Conservation (phyloP, 2,888 invertebrate genomes). For the Nephrotoma guestfalica region DNA sequence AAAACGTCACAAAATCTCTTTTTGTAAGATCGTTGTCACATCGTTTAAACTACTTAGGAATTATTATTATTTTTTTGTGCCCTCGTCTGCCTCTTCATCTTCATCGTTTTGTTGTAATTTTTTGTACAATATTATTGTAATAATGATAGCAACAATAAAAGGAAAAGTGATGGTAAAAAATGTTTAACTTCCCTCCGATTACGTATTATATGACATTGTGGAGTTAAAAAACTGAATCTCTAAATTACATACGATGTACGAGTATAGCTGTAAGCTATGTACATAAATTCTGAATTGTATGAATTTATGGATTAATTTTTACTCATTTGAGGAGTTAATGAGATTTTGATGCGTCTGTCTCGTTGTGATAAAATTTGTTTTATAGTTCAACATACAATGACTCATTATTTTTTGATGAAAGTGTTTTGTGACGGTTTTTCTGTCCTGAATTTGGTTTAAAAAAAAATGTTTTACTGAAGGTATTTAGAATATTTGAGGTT, state of each 20-base stretch:
- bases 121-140: neutral
- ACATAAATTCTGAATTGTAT: neutral
- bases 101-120: neutral
- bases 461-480: too few relatives aligned
- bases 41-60: neutral
- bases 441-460: too few relatives aligned
- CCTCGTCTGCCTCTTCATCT: too few relatives aligned
- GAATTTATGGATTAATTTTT: neutral
- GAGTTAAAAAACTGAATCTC: neutral
- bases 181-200: too few relatives aligned
- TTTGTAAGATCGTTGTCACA: neutral
- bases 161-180: neutral
- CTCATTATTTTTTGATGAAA: neutral
- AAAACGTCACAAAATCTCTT: neutral
- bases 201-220: neutral
- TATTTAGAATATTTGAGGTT: too few relatives aligned
- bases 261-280: too few relatives aligned
- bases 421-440: neutral
- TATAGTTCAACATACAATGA: neutral
- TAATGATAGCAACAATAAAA: neutral
- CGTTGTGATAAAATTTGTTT: neutral
- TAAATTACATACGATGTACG: neutral
- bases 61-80: neutral
- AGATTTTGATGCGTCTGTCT: neutral
- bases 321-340: neutral